These are phyloP conservation scores for Corydoras maculifer DNA, from an alignment of 2,113 vertebrate genomes.

Conservation along the genomic window DNA sequence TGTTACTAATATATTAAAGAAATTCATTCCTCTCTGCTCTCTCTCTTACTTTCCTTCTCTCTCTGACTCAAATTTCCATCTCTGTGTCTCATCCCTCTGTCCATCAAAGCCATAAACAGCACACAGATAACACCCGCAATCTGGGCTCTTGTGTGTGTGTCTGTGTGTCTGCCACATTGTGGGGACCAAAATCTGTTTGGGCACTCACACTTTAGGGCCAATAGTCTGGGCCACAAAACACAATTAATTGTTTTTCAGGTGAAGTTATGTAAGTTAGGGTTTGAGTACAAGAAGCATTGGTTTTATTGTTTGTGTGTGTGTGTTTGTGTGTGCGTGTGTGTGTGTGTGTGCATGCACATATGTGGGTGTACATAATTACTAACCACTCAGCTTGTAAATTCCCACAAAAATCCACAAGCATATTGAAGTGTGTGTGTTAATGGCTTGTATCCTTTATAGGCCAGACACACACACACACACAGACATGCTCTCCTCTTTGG, in stretches of 20 bases:
- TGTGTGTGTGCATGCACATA: not conserved
- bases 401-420: not conserved
- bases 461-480: too few relatives aligned
- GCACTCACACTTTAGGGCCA: too few relatives aligned
- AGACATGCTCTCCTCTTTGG: constrained; percentile 30
- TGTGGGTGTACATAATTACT: not conserved
- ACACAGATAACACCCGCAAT: constrained; percentile 4
- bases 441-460: constrained; percentile 32
- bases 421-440: constrained; percentile 6
- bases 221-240: too few relatives aligned
- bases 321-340: constrained; percentile 22
- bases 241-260: too few relatives aligned
- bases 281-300: too few relatives aligned
- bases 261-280: too few relatives aligned
- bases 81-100: constrained; percentile 1
- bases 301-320: constrained; percentile 4
- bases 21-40: too few relatives aligned
- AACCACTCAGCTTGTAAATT: not conserved
- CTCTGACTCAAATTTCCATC: constrained; percentile 4
- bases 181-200: too few relatives aligned
- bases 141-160: constrained; percentile 10
- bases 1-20: too few relatives aligned
- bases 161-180: not conserved
- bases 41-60: not conserved
- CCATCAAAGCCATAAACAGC: constrained; percentile 8